phyloP scores from a whole-genome alignment of 2,113 vertebrate species.

The Rhinopomastus cyanomelas region DNA sequence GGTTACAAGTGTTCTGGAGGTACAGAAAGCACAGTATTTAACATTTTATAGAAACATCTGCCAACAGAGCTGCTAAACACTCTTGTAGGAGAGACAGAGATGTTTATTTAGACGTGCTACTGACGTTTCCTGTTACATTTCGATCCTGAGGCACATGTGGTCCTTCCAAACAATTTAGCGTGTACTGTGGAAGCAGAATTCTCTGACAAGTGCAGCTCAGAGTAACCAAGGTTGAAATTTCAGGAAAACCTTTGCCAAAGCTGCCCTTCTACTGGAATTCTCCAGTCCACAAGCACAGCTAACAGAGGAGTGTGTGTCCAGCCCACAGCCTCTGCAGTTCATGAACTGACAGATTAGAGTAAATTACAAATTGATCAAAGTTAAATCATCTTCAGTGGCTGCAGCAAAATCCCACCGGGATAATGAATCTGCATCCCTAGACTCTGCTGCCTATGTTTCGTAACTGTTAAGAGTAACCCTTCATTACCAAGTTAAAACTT shows the following conservation, averaged over 20 bases:
- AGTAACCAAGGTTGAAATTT: slow-evolving; percentile 41
- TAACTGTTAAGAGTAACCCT: background rate
- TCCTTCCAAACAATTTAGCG: slow-evolving; percentile 67
- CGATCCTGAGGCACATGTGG: slow-evolving; percentile 60
- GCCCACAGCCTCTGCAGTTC: background rate
- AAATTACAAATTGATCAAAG: slow-evolving; percentile 20
- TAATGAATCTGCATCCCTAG: background rate
- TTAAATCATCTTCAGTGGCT: slow-evolving; percentile 37
- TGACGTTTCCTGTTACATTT: slow-evolving; percentile 55
- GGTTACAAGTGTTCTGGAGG: slow-evolving; percentile 37
- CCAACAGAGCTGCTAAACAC: slow-evolving; percentile 46
- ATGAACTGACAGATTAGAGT: slow-evolving; percentile 9
- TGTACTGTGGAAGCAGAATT: background rate
- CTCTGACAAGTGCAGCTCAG: slow-evolving; percentile 16
- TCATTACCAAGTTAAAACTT: background rate
- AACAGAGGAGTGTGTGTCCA: background rate
- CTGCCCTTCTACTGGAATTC: background rate
- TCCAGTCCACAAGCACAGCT: background rate
- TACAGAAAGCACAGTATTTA: slow-evolving; percentile 55
- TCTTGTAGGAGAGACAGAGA: slow-evolving; percentile 45
- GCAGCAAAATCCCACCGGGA: background rate
- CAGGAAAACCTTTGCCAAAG: background rate
- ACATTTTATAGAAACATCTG: slow-evolving; percentile 70
- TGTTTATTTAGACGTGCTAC: slow-evolving; percentile 62
- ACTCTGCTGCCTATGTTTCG: background rate